These are phyloP conservation scores for Vireo griseus DNA, from an alignment of 2,797 vertebrate genomes.

Conservation along the genomic window DNA sequence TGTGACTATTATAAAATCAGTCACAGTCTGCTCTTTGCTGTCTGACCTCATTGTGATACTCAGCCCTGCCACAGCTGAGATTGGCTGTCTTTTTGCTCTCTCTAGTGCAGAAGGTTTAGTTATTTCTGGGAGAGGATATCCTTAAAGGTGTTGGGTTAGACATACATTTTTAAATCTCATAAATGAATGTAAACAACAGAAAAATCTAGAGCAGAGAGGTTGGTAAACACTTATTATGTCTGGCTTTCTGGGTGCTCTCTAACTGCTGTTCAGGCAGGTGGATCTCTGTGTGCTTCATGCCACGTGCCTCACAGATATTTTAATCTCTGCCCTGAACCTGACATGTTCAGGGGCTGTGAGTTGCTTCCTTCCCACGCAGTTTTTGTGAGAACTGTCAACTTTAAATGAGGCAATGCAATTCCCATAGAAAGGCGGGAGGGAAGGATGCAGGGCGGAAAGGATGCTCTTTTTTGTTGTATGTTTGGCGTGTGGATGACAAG, in stretches of 20 bases:
- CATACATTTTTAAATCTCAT: background rate
- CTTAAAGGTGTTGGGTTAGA: background rate
- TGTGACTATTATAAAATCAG: background rate
- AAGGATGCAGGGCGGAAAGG: background rate
- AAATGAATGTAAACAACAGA: background rate
- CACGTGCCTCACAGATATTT: background rate
- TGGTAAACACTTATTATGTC: background rate
- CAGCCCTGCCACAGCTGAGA: background rate
- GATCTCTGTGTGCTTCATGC: background rate
- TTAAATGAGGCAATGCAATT: background rate
- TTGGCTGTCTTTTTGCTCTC: background rate
- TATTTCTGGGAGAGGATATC: background rate
- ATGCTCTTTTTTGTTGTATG: background rate
- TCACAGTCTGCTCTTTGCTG: background rate
- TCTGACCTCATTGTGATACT: background rate
- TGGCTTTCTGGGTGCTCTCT: background rate
- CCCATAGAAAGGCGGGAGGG: background rate
- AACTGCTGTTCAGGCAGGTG: background rate
- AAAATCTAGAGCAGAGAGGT: background rate
- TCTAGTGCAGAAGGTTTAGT: background rate
- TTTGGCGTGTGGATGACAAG: background rate
- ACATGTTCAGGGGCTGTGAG: background rate
- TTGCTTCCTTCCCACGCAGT: background rate
- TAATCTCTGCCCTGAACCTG: slow-evolving; percentile 18
- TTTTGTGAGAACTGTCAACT: background rate